Evolutionary conservation across 1,140 invertebrate genomes (phyloP).

Genomic region (Papilio dardanus): DNA sequence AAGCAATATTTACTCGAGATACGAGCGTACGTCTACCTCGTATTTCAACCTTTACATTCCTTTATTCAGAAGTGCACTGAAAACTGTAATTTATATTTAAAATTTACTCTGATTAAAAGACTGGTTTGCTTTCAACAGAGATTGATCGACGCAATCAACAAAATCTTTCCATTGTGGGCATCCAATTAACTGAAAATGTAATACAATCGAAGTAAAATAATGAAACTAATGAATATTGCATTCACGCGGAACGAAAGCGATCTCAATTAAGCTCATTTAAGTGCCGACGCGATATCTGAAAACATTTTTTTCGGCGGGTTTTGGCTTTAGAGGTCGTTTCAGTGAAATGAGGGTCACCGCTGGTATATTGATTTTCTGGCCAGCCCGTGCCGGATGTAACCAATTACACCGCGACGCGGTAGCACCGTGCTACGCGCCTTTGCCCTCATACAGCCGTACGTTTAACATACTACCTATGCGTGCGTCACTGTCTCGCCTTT

Average conservation of each 20-base stretch:
- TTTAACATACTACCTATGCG: neutral
- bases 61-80: neutral
- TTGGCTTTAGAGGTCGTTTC: conserved; percentile 1
- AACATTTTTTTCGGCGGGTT: conserved; percentile 10
- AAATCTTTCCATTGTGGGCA: conserved; percentile 13
- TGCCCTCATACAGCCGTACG: conserved; percentile 3
- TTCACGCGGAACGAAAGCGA: conserved; percentile 3
- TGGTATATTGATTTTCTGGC: conserved; percentile 39
- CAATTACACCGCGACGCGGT: conserved; percentile 37
- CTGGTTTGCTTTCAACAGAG: neutral
- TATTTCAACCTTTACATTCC: neutral
- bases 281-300: conserved; percentile 12
- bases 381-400: conserved; percentile 34
- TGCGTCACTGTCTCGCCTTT: neutral
- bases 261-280: conserved; percentile 7
- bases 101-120: conserved; percentile 3
- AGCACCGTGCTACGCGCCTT: neutral
- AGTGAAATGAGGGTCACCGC: conserved; percentile 12
- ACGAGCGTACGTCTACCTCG: neutral
- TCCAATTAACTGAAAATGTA: conserved; percentile 3
- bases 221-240: conserved; percentile 6
- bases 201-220: conserved; percentile 5
- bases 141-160: conserved; percentile 5
- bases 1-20: neutral
- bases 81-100: neutral